phyloP scores from a whole-genome alignment of 2,888 invertebrate species.

The Cinara cedri region DNA sequence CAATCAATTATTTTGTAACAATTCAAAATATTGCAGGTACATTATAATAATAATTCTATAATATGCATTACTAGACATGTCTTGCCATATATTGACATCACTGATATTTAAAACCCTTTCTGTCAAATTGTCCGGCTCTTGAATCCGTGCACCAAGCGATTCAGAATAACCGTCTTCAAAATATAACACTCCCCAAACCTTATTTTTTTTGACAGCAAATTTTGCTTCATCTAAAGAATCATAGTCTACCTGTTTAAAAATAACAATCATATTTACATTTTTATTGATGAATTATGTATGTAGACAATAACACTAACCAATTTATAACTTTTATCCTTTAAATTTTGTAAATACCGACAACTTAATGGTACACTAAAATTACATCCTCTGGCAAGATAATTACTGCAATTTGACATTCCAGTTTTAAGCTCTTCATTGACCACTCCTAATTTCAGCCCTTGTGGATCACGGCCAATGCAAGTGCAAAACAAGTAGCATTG shows the following conservation, averaged over 20 bases:
- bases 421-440: slow-evolving; percentile 75
- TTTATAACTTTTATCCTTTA: slow-evolving; percentile 72
- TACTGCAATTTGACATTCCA: slow-evolving; percentile 54
- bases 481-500: slow-evolving; percentile 87
- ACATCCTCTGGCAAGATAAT: slow-evolving; percentile 60
- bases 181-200: slow-evolving; percentile 77
- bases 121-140: slow-evolving; percentile 68
- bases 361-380: slow-evolving; percentile 63
- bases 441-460: slow-evolving; percentile 76
- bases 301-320: slow-evolving; percentile 67
- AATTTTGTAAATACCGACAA: slow-evolving; percentile 68
- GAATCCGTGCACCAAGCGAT: slow-evolving; percentile 70
- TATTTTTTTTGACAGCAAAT: slow-evolving; percentile 72
- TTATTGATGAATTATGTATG: not conserved
- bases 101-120: slow-evolving; percentile 70
- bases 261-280: not conserved
- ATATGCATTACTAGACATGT: slow-evolving; percentile 77
- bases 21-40: not conserved
- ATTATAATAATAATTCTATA: not conserved
- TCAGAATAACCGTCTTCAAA: slow-evolving; percentile 80
- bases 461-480: slow-evolving; percentile 86
- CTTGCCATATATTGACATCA: slow-evolving; percentile 76
- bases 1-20: not conserved
- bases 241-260: slow-evolving; percentile 65
- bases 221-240: slow-evolving; percentile 70